Percentiles rank a stretch among this genome's conserved stretches.
Conservation (phyloP, 2,797 vertebrate genomes). For the Luscinia megarhynchos region DNA sequence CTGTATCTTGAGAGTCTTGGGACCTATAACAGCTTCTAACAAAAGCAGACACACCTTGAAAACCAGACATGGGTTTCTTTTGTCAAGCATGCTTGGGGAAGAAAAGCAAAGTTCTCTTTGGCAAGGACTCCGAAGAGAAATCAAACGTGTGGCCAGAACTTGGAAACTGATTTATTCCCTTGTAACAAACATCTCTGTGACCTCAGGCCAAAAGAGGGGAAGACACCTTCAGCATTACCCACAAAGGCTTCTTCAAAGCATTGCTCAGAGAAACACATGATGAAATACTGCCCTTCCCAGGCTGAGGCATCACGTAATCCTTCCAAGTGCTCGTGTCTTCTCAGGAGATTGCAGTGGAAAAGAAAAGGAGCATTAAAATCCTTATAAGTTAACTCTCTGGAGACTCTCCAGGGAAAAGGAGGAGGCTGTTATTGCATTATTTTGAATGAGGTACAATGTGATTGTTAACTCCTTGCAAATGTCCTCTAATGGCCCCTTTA, state of each 20-base stretch:
- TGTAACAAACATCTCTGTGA: background rate
- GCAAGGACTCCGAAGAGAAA: background rate
- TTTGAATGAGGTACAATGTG: constrained; percentile 28
- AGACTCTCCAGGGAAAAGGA: constrained; percentile 13
- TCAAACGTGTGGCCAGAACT: background rate
- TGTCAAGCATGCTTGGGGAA: background rate
- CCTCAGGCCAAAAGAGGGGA: background rate
- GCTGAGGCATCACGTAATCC: background rate
- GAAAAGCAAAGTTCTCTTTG: background rate
- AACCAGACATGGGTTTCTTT: background rate
- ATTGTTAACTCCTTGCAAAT: constrained; percentile 28
- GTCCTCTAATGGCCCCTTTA: background rate
- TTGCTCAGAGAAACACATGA: constrained; percentile 22
- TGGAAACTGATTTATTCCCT: constrained; percentile 3
- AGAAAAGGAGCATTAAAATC: constrained; percentile 30
- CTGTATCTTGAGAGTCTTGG: background rate
- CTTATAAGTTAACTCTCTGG: constrained; percentile 1
- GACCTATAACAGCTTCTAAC: background rate
- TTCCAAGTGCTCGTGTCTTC: background rate
- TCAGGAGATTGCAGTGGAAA: constrained; percentile 13
- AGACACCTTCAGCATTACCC: constrained; percentile 28
- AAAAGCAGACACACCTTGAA: background rate
- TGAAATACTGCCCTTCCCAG: constrained; percentile 56
- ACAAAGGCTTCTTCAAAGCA: constrained; percentile 44
- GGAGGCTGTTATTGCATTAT: background rate